A percentile compares a stretch with the other conserved stretches of the same genome.
Evolutionary conservation across 2,888 invertebrate species (phyloP).

Genomic region (Chrysolina oricalcia): DNA sequence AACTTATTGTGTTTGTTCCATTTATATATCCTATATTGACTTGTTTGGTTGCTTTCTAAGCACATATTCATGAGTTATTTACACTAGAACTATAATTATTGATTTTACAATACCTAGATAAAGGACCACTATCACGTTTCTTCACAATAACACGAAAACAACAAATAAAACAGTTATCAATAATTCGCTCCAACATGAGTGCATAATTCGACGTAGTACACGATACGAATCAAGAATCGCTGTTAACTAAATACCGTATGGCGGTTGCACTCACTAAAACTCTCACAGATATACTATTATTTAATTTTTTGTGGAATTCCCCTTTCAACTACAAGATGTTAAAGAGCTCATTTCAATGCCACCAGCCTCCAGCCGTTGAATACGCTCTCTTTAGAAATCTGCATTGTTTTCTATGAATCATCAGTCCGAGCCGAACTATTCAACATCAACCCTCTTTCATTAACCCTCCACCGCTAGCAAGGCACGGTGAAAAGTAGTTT

Average conservation of each 20-base stretch:
- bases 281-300: constrained; percentile 1
- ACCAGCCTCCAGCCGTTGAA: constrained; percentile 25
- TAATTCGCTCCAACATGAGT: background rate
- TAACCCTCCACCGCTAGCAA: constrained; percentile 32
- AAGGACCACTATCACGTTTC: too few relatives aligned
- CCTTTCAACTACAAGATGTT: constrained; percentile 6
- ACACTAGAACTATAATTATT: too few relatives aligned
- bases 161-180: background rate
- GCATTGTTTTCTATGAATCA: constrained; percentile 35
- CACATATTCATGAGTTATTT: too few relatives aligned
- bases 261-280: constrained; percentile 1
- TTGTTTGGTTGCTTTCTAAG: too few relatives aligned
- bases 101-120: too few relatives aligned
- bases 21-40: too few relatives aligned
- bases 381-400: constrained; percentile 28
- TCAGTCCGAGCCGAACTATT: constrained; percentile 29
- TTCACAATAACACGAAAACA: background rate
- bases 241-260: background rate
- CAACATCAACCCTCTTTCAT: constrained; percentile 34
- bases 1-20: too few relatives aligned
- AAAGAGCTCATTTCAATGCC: constrained; percentile 10
- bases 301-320: constrained; percentile 11
- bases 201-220: background rate
- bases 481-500: constrained; percentile 36
- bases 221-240: background rate